These are phyloP conservation scores for Ametastegia equiseti DNA, from an alignment of 2,888 invertebrate species.

Conservation along the genomic window DNA sequence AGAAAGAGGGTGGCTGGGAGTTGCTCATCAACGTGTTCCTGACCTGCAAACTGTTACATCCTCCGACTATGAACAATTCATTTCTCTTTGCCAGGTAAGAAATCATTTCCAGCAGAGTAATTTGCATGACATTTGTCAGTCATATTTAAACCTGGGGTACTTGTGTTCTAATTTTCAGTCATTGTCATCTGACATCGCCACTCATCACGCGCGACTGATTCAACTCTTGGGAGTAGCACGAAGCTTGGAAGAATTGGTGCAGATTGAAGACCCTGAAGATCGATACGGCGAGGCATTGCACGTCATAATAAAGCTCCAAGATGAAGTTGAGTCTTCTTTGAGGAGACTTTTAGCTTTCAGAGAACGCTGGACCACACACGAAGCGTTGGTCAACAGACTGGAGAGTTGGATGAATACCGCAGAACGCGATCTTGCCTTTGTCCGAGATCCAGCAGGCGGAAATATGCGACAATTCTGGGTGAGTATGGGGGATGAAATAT, in stretches of 20 bases:
- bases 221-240: slow-evolving; percentile 86
- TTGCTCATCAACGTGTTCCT: slow-evolving; percentile 90
- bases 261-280: slow-evolving; percentile 86
- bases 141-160: background rate
- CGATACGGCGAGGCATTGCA: slow-evolving; percentile 86
- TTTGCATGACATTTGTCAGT: background rate
- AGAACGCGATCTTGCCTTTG: slow-evolving; percentile 83
- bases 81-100: slow-evolving; percentile 84
- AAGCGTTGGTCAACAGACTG: slow-evolving; percentile 84
- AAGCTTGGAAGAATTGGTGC: slow-evolving; percentile 85
- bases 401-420: slow-evolving; percentile 88
- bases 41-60: slow-evolving; percentile 89
- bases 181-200: slow-evolving; percentile 86
- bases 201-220: slow-evolving; percentile 87
- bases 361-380: slow-evolving; percentile 88
- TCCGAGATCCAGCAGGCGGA: slow-evolving; percentile 82
- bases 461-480: slow-evolving; percentile 91
- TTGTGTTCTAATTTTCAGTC: slow-evolving; percentile 76
- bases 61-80: slow-evolving; percentile 90
- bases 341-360: slow-evolving; percentile 86
- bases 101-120: slow-evolving; percentile 7
- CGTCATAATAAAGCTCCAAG: slow-evolving; percentile 85
- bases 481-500: slow-evolving; percentile 58
- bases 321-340: slow-evolving; percentile 86
- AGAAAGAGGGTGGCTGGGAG: slow-evolving; percentile 89